A percentile compares a stretch with the other conserved stretches of the same genome.
These are phyloP conservation scores for Takifugu ocellatus DNA, from an alignment of 2,797 vertebrate species.

Conservation along the genomic window DNA sequence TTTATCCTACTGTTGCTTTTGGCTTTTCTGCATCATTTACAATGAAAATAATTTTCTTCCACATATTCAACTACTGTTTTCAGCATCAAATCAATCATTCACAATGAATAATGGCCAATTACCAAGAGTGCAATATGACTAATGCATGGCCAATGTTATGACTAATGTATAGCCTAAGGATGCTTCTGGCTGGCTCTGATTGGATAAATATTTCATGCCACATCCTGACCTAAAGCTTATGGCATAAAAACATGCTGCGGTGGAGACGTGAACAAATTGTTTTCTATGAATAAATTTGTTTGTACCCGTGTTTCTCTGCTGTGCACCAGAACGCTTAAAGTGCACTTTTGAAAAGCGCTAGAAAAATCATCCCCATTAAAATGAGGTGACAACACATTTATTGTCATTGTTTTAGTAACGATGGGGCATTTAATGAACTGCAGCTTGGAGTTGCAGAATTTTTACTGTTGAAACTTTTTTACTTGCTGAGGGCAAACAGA, in stretches of 20 bases:
- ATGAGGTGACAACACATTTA: not conserved
- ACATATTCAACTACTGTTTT: constrained; percentile 49
- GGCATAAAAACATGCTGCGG: constrained; percentile 51
- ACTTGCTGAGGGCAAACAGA: no score
- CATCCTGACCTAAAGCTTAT: constrained; percentile 50
- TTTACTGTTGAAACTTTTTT: no score
- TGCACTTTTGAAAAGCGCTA: not conserved
- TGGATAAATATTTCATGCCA: constrained; percentile 72
- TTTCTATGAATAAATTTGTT: constrained; percentile 57
- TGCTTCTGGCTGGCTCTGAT: constrained; percentile 58
- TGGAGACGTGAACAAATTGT: constrained; percentile 54
- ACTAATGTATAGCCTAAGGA: constrained; percentile 69
- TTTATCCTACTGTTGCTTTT: not conserved
- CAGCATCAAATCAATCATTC: constrained; percentile 57
- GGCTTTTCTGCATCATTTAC: constrained; percentile 25
- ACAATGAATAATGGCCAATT: constrained; percentile 59
- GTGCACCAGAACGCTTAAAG: no score
- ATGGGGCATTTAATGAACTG: no score
- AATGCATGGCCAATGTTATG: constrained; percentile 55
- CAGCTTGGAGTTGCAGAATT: no score
- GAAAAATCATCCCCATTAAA: not conserved
- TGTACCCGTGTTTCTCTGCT: constrained; percentile 4
- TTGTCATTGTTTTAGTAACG: not conserved
- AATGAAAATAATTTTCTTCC: constrained; percentile 33
- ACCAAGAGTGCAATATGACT: constrained; percentile 64